phyloP scores from a whole-genome alignment of 2,797 vertebrate species.

The Anisognathus igniventris region DNA sequence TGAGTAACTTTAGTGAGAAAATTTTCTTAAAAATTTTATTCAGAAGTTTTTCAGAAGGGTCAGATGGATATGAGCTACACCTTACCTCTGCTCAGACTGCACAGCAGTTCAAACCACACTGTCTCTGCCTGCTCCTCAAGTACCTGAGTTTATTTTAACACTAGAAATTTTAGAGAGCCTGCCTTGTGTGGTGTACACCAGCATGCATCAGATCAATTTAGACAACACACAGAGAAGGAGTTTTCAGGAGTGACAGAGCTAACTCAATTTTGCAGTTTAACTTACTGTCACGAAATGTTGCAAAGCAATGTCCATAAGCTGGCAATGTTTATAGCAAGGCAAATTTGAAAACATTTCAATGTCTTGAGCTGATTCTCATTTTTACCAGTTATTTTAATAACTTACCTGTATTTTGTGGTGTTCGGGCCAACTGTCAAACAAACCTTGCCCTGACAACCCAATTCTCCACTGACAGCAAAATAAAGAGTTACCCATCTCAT shows the following conservation, averaged over 20 bases:
- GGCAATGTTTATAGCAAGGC: not conserved
- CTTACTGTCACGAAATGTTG: not conserved
- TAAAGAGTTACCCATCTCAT: not conserved
- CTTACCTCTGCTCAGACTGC: not conserved
- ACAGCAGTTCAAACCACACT: not conserved
- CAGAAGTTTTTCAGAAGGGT: not conserved
- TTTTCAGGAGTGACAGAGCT: not conserved
- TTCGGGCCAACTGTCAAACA: not conserved
- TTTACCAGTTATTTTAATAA: not conserved
- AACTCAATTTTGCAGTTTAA: not conserved
- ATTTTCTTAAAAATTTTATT: not conserved
- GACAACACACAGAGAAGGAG: not conserved
- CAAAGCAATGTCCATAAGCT: not conserved
- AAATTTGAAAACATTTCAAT: not conserved
- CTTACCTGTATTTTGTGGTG: not conserved
- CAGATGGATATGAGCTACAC: not conserved
- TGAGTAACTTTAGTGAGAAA: not conserved
- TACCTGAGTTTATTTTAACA: not conserved
- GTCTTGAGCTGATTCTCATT: not conserved
- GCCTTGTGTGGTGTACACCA: not conserved
- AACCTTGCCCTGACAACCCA: not conserved
- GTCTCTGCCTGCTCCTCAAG: not conserved
- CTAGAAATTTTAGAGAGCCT: not conserved
- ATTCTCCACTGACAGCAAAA: not conserved
- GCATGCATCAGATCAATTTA: not conserved